phyloP scores from a whole-genome alignment of 2,797 vertebrate species.

The Acipenser oxyrinchus region DNA sequence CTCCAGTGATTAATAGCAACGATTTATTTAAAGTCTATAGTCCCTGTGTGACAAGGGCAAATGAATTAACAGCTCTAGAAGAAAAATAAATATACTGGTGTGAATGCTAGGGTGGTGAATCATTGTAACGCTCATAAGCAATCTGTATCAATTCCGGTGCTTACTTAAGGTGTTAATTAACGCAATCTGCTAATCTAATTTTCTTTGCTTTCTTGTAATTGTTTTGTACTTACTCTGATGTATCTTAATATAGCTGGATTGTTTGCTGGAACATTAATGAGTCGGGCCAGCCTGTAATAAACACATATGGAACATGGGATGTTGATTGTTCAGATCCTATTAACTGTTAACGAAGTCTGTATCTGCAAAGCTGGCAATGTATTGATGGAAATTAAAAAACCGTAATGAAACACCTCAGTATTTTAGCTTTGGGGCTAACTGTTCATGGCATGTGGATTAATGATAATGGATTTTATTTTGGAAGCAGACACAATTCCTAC shows the following conservation, averaged over 20 bases:
- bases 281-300: background rate
- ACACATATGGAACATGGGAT: background rate
- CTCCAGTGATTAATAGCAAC: slow-evolving; percentile 27
- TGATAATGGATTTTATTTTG: slow-evolving; percentile 20
- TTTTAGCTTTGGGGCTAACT: slow-evolving; percentile 43
- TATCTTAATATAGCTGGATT: slow-evolving; percentile 2
- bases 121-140: background rate
- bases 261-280: background rate
- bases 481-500: slow-evolving; percentile 5
- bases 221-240: background rate
- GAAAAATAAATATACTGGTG: background rate
- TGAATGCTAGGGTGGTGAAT: background rate
- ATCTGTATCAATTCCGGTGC: background rate
- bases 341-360: background rate
- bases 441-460: slow-evolving; percentile 29
- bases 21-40: slow-evolving; percentile 24
- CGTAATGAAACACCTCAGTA: slow-evolving; percentile 39
- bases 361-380: slow-evolving; percentile 7
- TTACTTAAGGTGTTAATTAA: background rate
- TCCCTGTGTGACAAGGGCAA: slow-evolving; percentile 5
- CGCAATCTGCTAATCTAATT: background rate
- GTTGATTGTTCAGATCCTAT: background rate
- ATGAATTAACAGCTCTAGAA: background rate
- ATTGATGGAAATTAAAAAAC: slow-evolving; percentile 28
- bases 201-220: slow-evolving; percentile 3